Base-by-base conservation (phyloP, 2,888 invertebrate genomes). In the Drosophila aldrichi region DNA sequence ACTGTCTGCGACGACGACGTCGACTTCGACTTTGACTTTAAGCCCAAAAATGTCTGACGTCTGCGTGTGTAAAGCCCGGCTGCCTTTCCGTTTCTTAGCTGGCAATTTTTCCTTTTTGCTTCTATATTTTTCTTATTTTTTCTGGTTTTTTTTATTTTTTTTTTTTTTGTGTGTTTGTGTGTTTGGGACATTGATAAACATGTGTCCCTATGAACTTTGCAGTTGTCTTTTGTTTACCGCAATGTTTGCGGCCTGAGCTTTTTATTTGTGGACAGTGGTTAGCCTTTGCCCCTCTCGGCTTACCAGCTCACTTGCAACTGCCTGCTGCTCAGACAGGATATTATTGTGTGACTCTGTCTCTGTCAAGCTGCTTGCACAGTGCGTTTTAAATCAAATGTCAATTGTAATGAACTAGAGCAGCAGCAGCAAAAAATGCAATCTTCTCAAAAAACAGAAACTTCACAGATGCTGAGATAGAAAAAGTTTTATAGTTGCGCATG, bases 221-320 rank as follows among this genome's bases (percentile, higher is more conserved):
- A 81, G 70, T 77, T 81, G 74, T 77, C 65, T 61, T 81, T 81
- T 79, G 79, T 77, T 81, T 77, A 79, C 81, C 79, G 62, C 79
- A 79, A 68, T 75, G 76, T 75, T 79, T 75, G 70, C 75, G 60
- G 77, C 56, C 74, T 57, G 51, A 59, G 63, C 70, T 73, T 80
- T 77, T 79, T 79, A 73, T 73, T 77, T 79, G 73, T 44, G 76
- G 74, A 43, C 54, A 77, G 75, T 49, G 65, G 58, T 67, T 66
- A 44, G 70, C 57, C 64, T 51, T 41, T 48, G 54, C 29, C 43
- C 52, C 44, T 52, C 25, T 61, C 32, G 58, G 46, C 51, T 68
- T 70, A 74, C 58, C 52, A 68, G 73, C 74, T 70, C 66, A 67
- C 71, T 74, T 74, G 66, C 66, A 68, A 66, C 68, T 69, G 51